Percentiles rank a stretch among this genome's conserved stretches.
Evolutionary conservation across 1,140 invertebrate species (phyloP).

Genomic region (Dendrolimus punctatus): DNA sequence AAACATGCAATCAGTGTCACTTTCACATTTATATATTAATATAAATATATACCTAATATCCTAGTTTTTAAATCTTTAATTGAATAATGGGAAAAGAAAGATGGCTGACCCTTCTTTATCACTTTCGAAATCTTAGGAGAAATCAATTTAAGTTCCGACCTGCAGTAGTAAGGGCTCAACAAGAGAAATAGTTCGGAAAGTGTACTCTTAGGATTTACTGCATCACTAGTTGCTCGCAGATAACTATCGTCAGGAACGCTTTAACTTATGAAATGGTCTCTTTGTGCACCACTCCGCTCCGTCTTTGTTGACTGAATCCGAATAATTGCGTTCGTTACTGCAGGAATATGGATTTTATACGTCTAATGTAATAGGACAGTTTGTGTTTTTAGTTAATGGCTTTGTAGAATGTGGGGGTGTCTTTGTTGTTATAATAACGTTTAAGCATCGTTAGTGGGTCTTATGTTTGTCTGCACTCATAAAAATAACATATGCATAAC

Average conservation of each 20-base stretch:
- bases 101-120: slow-evolving; percentile 15
- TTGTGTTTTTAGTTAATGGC: slow-evolving; percentile 60
- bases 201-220: slow-evolving; percentile 57
- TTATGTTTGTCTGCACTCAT: no score
- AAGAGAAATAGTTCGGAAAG: slow-evolving; percentile 46
- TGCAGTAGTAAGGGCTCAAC: slow-evolving; percentile 31
- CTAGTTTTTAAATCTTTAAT: no score
- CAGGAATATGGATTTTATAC: slow-evolving; percentile 48
- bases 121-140: slow-evolving; percentile 16
- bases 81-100: no score
- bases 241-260: slow-evolving; percentile 55
- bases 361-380: slow-evolving; percentile 55
- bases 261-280: slow-evolving; percentile 64
- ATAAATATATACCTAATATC: no score
- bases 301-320: slow-evolving; percentile 58
- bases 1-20: no score
- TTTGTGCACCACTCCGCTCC: slow-evolving; percentile 41
- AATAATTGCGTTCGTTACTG: slow-evolving; percentile 57
- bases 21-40: no score
- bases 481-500: no score
- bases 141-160: slow-evolving; percentile 21
- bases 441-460: slow-evolving; percentile 9
- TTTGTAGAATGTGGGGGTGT: slow-evolving; percentile 31
- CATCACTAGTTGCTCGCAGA: slow-evolving; percentile 60
- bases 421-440: slow-evolving; percentile 41